Base-by-base conservation (phyloP, 2,797 vertebrate species). In the Aeoliscus strigatus region DNA sequence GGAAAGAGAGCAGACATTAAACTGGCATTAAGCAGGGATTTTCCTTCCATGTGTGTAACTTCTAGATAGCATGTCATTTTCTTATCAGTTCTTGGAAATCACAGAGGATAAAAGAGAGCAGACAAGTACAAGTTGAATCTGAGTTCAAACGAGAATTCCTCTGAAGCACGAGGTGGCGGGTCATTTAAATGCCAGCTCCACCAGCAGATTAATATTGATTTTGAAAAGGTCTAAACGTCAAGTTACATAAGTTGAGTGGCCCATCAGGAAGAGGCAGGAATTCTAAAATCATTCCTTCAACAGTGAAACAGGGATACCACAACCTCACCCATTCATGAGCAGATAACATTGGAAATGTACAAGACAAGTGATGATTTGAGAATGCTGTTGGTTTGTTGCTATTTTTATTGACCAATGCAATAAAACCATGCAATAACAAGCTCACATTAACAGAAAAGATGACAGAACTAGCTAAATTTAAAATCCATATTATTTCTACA, bases 161-260 rank as follows among this genome's bases (percentile, higher is more conserved):
- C 12, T 44, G 40, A 51, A 30, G 11, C 8, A 33, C 14, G 29
- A 14, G 9, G 9, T 32, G 7, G 39, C 17, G 4, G 34, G 38
- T 47, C 29, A 34, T 3, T 37, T 45, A 39, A 61, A 62, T 12
- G 23, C 6, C 30, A 50, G 1, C 12, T 43, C 31, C 8, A 10
- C 6, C 18, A 3, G 11, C 9, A 7, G 29, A 54, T 17, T 12
- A 5, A n/a, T 13, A 24, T 17, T 14, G 45, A 17, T 23, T 41
- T 7, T 24, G 16, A 37, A 45, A 47, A 32, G 12, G 30, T 50
- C 16, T 30, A 27, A 7, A 51, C 5, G 8, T 23, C 5, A n/a
- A 8, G 11, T 49, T 33, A 21, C 5, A 27, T n/a, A 26, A 39
- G 18, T 2, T 14, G 2, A 39, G 8, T 16, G 9, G 9, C 9